Evolutionary conservation across 2,888 invertebrate genomes (phyloP).

Genomic region (Harpagoxenus sublaevis): DNA sequence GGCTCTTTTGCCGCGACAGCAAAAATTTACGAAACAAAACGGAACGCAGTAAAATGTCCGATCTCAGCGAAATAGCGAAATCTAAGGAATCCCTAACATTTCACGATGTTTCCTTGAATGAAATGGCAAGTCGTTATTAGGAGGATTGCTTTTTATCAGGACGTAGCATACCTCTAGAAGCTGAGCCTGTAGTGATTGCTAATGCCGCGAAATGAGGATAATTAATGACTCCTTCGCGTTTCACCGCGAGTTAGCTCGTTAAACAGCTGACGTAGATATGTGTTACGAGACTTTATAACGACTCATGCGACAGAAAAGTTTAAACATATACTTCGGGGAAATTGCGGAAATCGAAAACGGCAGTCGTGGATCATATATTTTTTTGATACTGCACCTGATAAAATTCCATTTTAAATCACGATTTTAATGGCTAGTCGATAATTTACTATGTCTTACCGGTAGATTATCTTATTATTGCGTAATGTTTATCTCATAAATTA

Average conservation of each 20-base stretch:
- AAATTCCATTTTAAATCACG: slow-evolving; percentile 7
- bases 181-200: slow-evolving; percentile 11
- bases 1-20: not conserved
- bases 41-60: slow-evolving; percentile 22
- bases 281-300: slow-evolving; percentile 45
- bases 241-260: slow-evolving; percentile 55
- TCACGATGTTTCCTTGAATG: slow-evolving; percentile 5
- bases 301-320: slow-evolving; percentile 55
- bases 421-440: slow-evolving; percentile 1
- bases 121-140: slow-evolving; percentile 13
- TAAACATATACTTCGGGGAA: slow-evolving; percentile 22
- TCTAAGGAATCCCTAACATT: not conserved
- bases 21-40: not conserved
- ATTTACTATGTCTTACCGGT: not conserved
- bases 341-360: not conserved
- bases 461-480: not conserved
- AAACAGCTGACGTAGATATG: slow-evolving; percentile 48
- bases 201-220: slow-evolving; percentile 39
- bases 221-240: slow-evolving; percentile 56
- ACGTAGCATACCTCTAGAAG: not conserved
- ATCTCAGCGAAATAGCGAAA: not conserved
- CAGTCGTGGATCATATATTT: not conserved
- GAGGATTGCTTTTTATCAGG: slow-evolving; percentile 5
- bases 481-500: slow-evolving; percentile 6
- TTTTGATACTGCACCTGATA: slow-evolving; percentile 6